phyloP scores from a whole-genome alignment of 30 jellyfish, hydroid and myxozoan genomes.

The Aurelia aurita region DNA sequence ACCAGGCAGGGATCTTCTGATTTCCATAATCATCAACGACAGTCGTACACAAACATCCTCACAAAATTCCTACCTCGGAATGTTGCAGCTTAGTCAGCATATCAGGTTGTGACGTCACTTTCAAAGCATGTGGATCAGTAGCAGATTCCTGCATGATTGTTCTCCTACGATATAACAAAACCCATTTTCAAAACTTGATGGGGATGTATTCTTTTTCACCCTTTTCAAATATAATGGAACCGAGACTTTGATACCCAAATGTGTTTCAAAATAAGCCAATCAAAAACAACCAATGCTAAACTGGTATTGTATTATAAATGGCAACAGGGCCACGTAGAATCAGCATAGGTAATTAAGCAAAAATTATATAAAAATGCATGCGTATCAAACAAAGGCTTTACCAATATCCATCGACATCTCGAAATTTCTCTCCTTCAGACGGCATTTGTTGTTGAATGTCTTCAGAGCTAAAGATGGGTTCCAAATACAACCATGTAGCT shows the following conservation, averaged over 20 bases:
- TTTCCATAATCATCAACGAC: no score
- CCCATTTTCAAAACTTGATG: not conserved
- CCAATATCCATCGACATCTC: conserved; percentile 76
- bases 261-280: no score
- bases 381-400: not conserved
- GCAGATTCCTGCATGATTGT: conserved; percentile 64
- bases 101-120: conserved; percentile 51
- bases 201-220: no score
- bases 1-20: no score
- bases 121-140: conserved; percentile 63
- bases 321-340: no score
- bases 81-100: conserved; percentile 62
- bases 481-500: conserved; percentile 73
- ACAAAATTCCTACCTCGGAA: conserved; percentile 48
- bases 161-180: conserved; percentile 53
- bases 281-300: no score
- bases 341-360: no score
- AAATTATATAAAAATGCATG: no score
- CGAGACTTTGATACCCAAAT: no score
- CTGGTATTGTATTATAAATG: no score
- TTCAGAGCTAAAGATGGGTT: conserved; percentile 73
- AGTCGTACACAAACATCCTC: no score
- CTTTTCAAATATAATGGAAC: no score
- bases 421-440: conserved; percentile 62
- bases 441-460: conserved; percentile 80